Conservation (phyloP, 2,113 vertebrate species). For the human region GRCh38 chr4:91048001-91048500, state of each 20-base stretch:
- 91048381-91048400: not conserved
- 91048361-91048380: not conserved
- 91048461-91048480: not conserved
- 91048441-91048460: not conserved
- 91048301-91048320: not conserved
- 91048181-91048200: not conserved
- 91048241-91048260: not conserved
- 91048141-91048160: not conserved
- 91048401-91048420: not conserved
- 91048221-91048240: not conserved
- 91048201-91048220: not conserved
- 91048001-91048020: not conserved
- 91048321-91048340: not conserved
- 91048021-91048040: not conserved
- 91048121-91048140: not conserved
- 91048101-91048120: not conserved
- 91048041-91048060: not conserved
- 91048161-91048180: not conserved
- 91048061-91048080: not conserved
- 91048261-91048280: not conserved
- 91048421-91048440: not conserved
- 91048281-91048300: not conserved
- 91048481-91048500: not conserved
- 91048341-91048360: not conserved
- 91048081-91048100: not conserved